phyloP scores from a whole-genome alignment of 2,113 vertebrate genomes.

The Limanda limanda region DNA sequence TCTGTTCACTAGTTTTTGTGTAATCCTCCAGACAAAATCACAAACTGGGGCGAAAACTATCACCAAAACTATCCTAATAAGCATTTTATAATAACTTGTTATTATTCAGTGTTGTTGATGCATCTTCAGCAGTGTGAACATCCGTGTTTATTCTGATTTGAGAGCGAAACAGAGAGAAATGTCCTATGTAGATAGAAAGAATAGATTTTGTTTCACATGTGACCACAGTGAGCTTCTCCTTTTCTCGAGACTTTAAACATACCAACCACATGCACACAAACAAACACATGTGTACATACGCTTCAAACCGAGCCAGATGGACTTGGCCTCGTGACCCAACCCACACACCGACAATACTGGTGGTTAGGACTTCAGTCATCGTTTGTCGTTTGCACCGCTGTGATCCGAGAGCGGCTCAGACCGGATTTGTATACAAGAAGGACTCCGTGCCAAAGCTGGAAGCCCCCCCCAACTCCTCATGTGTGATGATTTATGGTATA shows the following conservation, averaged over 20 bases:
- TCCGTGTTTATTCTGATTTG: no score
- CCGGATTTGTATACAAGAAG: conserved; percentile 44
- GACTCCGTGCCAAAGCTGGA: conserved; percentile 26
- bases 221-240: background rate
- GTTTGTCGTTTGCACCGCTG: conserved; percentile 2
- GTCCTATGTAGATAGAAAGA: background rate
- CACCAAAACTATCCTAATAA: background rate
- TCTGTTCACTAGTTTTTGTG: no score
- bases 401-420: conserved; percentile 32
- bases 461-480: background rate
- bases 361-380: conserved; percentile 23
- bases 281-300: background rate
- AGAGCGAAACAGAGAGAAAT: background rate
- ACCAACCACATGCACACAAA: conserved; percentile 10
- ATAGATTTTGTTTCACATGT: background rate
- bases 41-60: background rate
- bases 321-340: conserved; percentile 7
- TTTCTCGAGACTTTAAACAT: background rate
- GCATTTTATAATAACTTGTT: no score
- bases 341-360: conserved; percentile 12
- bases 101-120: no score
- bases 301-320: conserved; percentile 27
- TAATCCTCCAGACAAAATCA: no score
- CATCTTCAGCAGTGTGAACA: no score
- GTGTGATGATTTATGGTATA: conserved; percentile 32